Percentiles rank a stretch among this genome's conserved stretches.
Conservation (phyloP, 1,140 invertebrate genomes). For the Monomorium pharaonis region DNA sequence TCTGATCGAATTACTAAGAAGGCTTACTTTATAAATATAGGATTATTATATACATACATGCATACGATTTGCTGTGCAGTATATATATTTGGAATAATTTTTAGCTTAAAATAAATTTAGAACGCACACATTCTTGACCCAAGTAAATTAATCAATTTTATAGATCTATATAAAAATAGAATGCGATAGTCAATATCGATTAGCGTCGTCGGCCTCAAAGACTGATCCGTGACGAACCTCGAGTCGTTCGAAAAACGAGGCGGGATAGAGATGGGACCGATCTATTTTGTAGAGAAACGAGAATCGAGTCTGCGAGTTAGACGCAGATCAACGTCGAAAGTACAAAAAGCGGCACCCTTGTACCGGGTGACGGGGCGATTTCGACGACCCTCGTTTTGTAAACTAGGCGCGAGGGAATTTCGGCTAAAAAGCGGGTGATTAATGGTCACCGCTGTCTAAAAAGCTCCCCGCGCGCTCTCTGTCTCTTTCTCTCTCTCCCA, state of each 20-base stretch:
- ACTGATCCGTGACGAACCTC: constrained; percentile 25
- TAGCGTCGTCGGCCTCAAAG: constrained; percentile 5
- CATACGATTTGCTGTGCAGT: background rate
- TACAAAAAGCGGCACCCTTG: constrained; percentile 79
- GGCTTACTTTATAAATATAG: background rate
- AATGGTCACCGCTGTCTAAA: constrained; percentile 80
- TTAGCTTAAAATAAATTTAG: background rate
- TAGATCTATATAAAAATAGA: constrained; percentile 7
- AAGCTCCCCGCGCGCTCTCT: constrained; percentile 67
- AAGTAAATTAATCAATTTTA: background rate
- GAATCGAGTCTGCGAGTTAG: constrained; percentile 56
- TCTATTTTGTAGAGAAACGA: constrained; percentile 55
- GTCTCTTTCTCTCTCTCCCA: too few relatives aligned
- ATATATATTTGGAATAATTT: background rate
- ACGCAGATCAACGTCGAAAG: constrained; percentile 58
- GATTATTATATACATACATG: too few relatives aligned
- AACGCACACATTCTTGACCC: background rate
- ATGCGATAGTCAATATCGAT: constrained; percentile 17
- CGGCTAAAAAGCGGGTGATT: constrained; percentile 84
- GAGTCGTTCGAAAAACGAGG: constrained; percentile 13
- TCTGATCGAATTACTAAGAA: background rate
- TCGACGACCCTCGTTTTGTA: constrained; percentile 82
- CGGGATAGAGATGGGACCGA: constrained; percentile 35
- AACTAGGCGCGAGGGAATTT: constrained; percentile 84
- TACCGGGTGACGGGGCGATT: constrained; percentile 82